Percentiles rank a stretch among this genome's conserved stretches.
These are phyloP conservation scores for Fregata magnificens DNA, from an alignment of 2,113 vertebrate species.

Conservation along the genomic window DNA sequence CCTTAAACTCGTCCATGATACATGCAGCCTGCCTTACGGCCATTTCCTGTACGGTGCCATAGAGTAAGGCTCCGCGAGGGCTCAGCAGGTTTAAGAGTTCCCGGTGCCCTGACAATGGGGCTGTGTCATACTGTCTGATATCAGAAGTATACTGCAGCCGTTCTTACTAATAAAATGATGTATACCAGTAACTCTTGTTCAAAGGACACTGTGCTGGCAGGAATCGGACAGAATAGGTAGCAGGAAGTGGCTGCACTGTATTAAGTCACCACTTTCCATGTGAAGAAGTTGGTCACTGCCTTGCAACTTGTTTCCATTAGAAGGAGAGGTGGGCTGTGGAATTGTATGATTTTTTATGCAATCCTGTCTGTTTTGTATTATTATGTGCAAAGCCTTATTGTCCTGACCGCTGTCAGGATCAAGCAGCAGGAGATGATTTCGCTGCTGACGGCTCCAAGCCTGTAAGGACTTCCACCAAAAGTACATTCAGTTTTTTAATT, in stretches of 20 bases:
- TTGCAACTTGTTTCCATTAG: background rate
- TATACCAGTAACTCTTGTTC: background rate
- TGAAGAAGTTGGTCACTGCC: background rate
- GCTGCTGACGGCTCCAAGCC: background rate
- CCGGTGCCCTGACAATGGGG: background rate
- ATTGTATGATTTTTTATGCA: too few relatives aligned
- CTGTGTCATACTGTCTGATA: fast-evolving
- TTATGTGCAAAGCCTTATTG: background rate
- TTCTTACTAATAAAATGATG: background rate
- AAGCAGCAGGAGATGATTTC: background rate
- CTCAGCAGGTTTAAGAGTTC: background rate
- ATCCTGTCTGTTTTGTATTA: background rate
- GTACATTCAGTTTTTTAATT: background rate
- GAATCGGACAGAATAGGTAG: background rate
- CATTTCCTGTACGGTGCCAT: fast-evolving
- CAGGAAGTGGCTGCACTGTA: background rate
- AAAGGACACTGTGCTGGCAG: background rate
- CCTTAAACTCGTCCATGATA: too few relatives aligned
- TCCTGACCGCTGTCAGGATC: background rate
- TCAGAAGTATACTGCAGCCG: too few relatives aligned
- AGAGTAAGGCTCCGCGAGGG: background rate
- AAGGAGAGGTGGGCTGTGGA: background rate
- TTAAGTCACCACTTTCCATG: background rate
- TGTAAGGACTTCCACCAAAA: background rate
- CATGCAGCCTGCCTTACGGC: fast-evolving